phyloP scores from a whole-genome alignment of 2,888 invertebrate species.

The Ochropleura plecta region DNA sequence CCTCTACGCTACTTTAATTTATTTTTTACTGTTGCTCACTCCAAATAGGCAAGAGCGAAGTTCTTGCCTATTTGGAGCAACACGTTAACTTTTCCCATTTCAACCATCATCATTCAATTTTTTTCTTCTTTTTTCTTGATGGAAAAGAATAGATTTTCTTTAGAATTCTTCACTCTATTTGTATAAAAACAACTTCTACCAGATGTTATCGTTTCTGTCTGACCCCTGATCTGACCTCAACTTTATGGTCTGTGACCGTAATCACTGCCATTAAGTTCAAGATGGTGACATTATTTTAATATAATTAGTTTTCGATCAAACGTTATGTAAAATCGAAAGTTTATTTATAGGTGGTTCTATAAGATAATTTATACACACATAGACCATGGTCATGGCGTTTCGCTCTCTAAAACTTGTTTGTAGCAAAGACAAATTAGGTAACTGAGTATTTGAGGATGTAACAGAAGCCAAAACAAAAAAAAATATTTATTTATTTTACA shows the following conservation, averaged over 20 bases:
- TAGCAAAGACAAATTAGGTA: neutral
- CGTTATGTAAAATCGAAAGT: constrained; percentile 50
- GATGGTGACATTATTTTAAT: constrained; percentile 23
- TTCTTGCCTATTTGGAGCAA: too few relatives aligned
- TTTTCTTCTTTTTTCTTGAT: too few relatives aligned
- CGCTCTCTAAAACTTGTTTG: constrained; percentile 22
- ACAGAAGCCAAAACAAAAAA: too few relatives aligned
- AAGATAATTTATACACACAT: constrained; percentile 18
- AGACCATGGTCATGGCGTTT: constrained; percentile 3
- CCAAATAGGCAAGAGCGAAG: too few relatives aligned
- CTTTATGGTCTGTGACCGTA: neutral
- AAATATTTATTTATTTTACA: too few relatives aligned
- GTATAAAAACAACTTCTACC: neutral
- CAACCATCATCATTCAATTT: too few relatives aligned
- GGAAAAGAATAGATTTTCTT: too few relatives aligned
- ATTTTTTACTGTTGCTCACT: too few relatives aligned
- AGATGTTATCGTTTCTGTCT: neutral
- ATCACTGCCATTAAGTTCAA: constrained; percentile 17
- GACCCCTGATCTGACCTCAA: neutral
- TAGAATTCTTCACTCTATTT: neutral
- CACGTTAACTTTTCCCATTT: too few relatives aligned
- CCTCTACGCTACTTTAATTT: too few relatives aligned
- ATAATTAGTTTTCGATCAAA: constrained; percentile 15
- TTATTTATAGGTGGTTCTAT: constrained; percentile 16
- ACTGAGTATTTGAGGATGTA: neutral